Base-by-base conservation (phyloP, 2,797 vertebrate species). In the Semaprochilodus insignis region DNA sequence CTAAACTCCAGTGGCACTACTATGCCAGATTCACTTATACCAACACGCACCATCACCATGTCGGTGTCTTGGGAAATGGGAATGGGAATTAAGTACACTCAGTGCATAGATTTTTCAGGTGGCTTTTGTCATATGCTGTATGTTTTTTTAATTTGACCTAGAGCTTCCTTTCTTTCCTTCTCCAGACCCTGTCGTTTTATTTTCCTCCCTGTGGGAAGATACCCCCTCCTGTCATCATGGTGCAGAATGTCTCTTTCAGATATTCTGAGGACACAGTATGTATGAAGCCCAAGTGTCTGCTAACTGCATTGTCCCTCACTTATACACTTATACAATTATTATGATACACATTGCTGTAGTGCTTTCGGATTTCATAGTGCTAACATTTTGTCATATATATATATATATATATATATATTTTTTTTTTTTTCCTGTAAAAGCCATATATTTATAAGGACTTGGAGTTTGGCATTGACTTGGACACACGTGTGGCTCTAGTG, bases 181-280 rank as follows among this genome's bases (percentile, higher is more conserved):
- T 81, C 48, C 90, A 99, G 98, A 99, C 98, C 3, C 93, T 99
- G 91, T 98, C 98, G 3, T 99, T 99, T 95, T 97, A 90, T 93
- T 99, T 99, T 94, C 97, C 96, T 0, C 94, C 98, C 10, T 99
- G 98, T 93, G 98, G 98, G 89, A 99, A 99, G 94, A 99, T 99
- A 81, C 98, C 98, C 69, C 98, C 98, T 78, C 98, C 98, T 3
- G 98, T 99, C 90, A 99, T 99, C 90, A 99, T 99, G 98, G 98
- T 99, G 91, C 98, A 99, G 93, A 97, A 99, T 0, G 98, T 99
- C 92, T 98, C 97, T 95, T 99, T 99, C 93, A 97, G 92, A 85
- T 99, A 99, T 89, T 96, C 93, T 0, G 94, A 97, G 76, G 94
- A 96, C 6, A 95, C 95, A 88, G 98, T 99, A 88, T 95, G 97